Base-by-base conservation (phyloP, 1,140 invertebrate species). In the Helicoverpa zea region DNA sequence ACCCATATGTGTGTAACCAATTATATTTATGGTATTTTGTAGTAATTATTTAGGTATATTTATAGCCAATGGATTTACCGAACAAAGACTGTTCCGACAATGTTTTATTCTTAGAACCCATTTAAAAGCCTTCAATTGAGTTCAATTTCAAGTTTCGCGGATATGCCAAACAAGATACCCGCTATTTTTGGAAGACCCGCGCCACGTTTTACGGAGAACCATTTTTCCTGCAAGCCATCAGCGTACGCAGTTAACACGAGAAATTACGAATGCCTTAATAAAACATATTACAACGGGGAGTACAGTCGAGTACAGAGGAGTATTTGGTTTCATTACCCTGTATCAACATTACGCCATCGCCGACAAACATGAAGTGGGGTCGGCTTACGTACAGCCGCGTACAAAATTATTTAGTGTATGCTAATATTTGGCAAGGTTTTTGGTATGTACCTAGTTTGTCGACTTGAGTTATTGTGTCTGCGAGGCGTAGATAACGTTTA, bases 261-360 rank as follows among this genome's bases (percentile, higher is more conserved):
- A 74, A 49, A 68, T 68, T 68, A 68, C 64, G 16, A 49, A 68
- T 12, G 59, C 61, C 23, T 61, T 72, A 78, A 77, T 76, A 81
- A 56, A 78, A 82, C 68, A 82, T 49, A 16, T 68, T 12, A 68
- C 43, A 68, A 49, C 64, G 49, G 43, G 63, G 63, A 59, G 58
- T 49, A 68, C 73, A 49, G 58, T 43, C 59, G 59, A 29, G 66
- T 74, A 79, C 61, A 72, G 76, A 58, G 68, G 35, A 23, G 80
- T 81, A 84, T 84, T 84, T 84, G 80, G 80, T 79, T 84, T 84
- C 76, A 84, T 84, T 84, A 81, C 83, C 43, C 77, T 84, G 83
- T 81, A 81, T 79, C 70, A 84, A 84, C 82, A 83, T 66, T 49
- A 54, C 52, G 68, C 80, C 80, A 81, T 58, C 35, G 72, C 58